These are phyloP conservation scores for Lutjanus campechanus DNA, from an alignment of 2,797 vertebrate genomes.

Conservation along the genomic window DNA sequence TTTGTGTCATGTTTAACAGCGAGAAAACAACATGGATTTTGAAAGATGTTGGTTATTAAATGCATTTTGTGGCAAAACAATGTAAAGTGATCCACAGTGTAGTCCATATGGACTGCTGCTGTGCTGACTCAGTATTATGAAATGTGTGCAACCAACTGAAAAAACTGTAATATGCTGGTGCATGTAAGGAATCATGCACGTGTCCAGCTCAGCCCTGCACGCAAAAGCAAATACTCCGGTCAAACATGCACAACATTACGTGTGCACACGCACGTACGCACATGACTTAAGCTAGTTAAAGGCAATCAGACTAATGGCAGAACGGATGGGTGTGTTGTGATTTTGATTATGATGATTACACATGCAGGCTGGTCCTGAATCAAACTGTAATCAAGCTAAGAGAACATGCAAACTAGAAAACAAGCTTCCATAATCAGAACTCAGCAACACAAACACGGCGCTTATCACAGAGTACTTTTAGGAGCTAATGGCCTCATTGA, in stretches of 20 bases:
- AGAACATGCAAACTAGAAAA: constrained; percentile 45
- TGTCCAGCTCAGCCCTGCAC: background rate
- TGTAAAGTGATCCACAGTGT: background rate
- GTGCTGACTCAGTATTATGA: background rate
- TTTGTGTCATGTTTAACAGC: too few relatives aligned
- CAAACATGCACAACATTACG: background rate
- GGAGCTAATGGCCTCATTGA: constrained; percentile 24
- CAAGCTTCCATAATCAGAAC: constrained; percentile 57
- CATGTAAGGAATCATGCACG: background rate
- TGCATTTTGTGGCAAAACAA: background rate
- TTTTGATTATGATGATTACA: constrained; percentile 72
- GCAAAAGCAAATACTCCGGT: background rate
- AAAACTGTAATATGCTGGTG: background rate
- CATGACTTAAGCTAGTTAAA: constrained; percentile 22
- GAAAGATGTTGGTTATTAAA: background rate
- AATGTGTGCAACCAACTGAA: background rate
- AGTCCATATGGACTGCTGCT: background rate
- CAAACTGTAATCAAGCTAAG: constrained; percentile 72
- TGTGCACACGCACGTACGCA: background rate
- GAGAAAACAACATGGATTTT: background rate
- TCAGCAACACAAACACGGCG: constrained; percentile 35
- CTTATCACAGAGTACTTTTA: constrained; percentile 33
- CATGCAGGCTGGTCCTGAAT: constrained; percentile 56
- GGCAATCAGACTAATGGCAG: constrained; percentile 72
- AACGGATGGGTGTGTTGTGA: constrained; percentile 71